Percentiles rank a stretch among this genome's conserved stretches.
Conservation (phyloP, 2,888 invertebrate species). For the Tetragonisca angustula region DNA sequence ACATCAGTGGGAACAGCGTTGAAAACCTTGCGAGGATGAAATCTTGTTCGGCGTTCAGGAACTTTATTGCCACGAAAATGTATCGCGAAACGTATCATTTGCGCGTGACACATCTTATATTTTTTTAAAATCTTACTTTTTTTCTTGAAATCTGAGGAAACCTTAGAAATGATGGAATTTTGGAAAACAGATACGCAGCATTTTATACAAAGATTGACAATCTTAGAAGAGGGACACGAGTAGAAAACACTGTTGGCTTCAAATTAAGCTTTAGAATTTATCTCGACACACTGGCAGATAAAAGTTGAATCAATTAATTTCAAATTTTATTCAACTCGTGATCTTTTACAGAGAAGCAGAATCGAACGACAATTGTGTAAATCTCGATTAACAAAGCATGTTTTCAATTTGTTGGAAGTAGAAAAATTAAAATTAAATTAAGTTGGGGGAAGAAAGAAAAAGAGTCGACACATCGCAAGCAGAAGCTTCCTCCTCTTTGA, state of each 20-base stretch:
- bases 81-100: not conserved
- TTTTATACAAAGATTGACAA: too few species aligned
- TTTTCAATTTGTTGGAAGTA: too few species aligned
- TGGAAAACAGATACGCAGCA: too few species aligned
- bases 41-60: constrained; percentile 23
- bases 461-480: too few species aligned
- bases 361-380: too few species aligned
- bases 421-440: too few species aligned
- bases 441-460: not conserved
- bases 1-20: constrained; percentile 4
- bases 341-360: not conserved
- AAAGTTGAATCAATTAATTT: not conserved
- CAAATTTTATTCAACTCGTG: not conserved
- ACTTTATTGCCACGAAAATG: constrained; percentile 1
- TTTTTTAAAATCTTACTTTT: too few species aligned
- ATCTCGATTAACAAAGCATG: not conserved
- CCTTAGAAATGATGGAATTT: not conserved
- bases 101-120: not conserved
- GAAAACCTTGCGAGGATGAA: constrained; percentile 8
- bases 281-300: not conserved
- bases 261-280: not conserved
- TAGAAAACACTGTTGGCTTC: not conserved
- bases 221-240: too few species aligned
- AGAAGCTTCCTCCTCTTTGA: not conserved
- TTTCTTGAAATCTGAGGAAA: too few species aligned